Evolutionary conservation across 1,140 invertebrate species (phyloP).

Genomic region (Aphelenchoides avenae): DNA sequence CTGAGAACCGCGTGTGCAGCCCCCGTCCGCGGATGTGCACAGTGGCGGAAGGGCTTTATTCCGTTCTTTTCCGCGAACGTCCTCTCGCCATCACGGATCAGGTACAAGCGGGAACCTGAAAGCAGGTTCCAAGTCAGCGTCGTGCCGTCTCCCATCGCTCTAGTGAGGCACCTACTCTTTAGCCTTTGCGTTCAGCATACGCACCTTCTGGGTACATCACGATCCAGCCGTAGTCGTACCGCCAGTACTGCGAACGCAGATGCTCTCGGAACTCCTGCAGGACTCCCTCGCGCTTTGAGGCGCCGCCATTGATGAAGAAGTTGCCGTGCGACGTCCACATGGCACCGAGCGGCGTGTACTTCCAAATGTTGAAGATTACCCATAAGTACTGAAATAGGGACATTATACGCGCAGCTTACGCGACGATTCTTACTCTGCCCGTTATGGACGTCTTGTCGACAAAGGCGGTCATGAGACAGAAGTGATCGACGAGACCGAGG

Average conservation of each 20-base stretch:
- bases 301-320: slow-evolving; percentile 53
- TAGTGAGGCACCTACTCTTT: not conserved
- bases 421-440: slow-evolving; percentile 29
- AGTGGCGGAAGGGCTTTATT: slow-evolving; percentile 44
- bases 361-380: slow-evolving; percentile 53
- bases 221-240: slow-evolving; percentile 49
- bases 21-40: slow-evolving; percentile 49
- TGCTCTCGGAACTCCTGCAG: slow-evolving; percentile 42
- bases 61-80: slow-evolving; percentile 51
- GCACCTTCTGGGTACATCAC: slow-evolving; percentile 54
- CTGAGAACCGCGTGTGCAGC: slow-evolving; percentile 50
- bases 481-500: slow-evolving; percentile 54
- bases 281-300: slow-evolving; percentile 32
- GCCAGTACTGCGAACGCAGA: slow-evolving; percentile 39
- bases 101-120: slow-evolving; percentile 47
- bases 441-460: slow-evolving; percentile 46
- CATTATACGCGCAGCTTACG: slow-evolving; percentile 1
- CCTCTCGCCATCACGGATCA: slow-evolving; percentile 40
- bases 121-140: too few species aligned
- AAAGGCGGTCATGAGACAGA: slow-evolving; percentile 53
- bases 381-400: slow-evolving; percentile 33
- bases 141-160: too few species aligned
- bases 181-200: not conserved
- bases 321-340: slow-evolving; percentile 44
- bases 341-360: slow-evolving; percentile 29